These are phyloP conservation scores for Drosophila borealis DNA, from an alignment of 2,888 invertebrate species.

Conservation along the genomic window DNA sequence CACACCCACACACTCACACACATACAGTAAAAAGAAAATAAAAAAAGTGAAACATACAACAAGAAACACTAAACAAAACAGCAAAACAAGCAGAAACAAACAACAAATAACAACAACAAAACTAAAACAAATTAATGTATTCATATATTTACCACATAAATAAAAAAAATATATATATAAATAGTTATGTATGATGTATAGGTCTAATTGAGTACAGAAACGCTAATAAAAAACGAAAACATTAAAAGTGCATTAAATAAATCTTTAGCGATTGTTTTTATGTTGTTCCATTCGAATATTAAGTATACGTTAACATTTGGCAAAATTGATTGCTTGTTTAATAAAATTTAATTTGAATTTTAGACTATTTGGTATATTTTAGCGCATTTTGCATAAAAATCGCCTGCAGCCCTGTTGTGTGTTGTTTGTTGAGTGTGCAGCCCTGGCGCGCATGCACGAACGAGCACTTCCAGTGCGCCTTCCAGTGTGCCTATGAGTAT, in stretches of 20 bases:
- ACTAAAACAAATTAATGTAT: slow-evolving; percentile 76
- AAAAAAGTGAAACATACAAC: slow-evolving; percentile 24
- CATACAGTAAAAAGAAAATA: slow-evolving; percentile 9
- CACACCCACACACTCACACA: slow-evolving; percentile 30
- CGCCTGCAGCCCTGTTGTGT: slow-evolving; percentile 27
- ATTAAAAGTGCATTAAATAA: slow-evolving; percentile 73
- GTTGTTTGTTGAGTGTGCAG: slow-evolving; percentile 27
- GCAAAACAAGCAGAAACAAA: slow-evolving; percentile 24
- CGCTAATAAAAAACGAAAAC: slow-evolving; percentile 77
- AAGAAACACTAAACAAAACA: slow-evolving; percentile 18
- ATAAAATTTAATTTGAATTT: neutral
- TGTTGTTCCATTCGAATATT: neutral
- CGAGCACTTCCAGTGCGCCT: slow-evolving; percentile 52
- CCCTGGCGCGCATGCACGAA: slow-evolving; percentile 61
- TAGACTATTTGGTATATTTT: slow-evolving; percentile 1
- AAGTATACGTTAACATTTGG: neutral
- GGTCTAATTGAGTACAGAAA: slow-evolving; percentile 76
- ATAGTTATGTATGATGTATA: slow-evolving; percentile 80
- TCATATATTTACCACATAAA: slow-evolving; percentile 78
- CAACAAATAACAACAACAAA: slow-evolving; percentile 45
- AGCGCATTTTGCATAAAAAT: neutral
- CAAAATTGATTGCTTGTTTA: neutral
- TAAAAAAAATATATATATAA: slow-evolving; percentile 69
- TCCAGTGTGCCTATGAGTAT: slow-evolving; percentile 75
- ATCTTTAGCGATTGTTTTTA: slow-evolving; percentile 7